Evolutionary conservation across 2,888 invertebrate genomes (phyloP).

Genomic region (Aphidius colemani): DNA sequence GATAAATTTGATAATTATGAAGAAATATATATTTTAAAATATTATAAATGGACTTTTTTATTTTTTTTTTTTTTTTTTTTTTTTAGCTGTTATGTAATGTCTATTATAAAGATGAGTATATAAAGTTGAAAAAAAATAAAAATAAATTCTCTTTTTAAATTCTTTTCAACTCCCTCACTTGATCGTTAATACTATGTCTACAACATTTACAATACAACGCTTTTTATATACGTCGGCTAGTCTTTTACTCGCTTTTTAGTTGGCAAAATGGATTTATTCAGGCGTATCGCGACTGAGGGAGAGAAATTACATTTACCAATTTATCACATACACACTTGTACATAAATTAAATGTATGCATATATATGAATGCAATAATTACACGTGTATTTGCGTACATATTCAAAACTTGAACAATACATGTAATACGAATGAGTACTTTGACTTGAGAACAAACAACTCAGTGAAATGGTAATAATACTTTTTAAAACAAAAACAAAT

Average conservation of each 20-base stretch:
- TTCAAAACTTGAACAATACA: not conserved
- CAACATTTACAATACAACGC: not conserved
- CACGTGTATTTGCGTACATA: slow-evolving; percentile 7
- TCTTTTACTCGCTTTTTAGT: slow-evolving; percentile 12
- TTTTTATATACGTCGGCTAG: slow-evolving; percentile 1
- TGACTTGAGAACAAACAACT: too few species aligned
- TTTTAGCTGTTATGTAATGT: too few species aligned
- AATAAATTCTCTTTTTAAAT: slow-evolving; percentile 13
- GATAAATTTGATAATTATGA: too few species aligned
- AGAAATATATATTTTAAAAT: too few species aligned
- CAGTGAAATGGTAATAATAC: too few species aligned
- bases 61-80: too few species aligned
- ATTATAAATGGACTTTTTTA: too few species aligned
- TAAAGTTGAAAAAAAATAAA: too few species aligned
- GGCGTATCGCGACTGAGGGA: slow-evolving; percentile 38
- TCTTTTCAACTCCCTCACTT: slow-evolving; percentile 8
- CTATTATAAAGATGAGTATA: too few species aligned
- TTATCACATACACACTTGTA: not conserved
- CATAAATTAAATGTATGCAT: not conserved
- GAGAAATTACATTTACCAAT: slow-evolving; percentile 23
- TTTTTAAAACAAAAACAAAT: too few species aligned
- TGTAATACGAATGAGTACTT: too few species aligned
- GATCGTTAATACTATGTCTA: not conserved
- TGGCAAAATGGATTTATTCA: slow-evolving; percentile 39
- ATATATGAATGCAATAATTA: not conserved